These are phyloP conservation scores for Neofelis nebulosa DNA, from an alignment of 2,113 vertebrate genomes.

Conservation along the genomic window DNA sequence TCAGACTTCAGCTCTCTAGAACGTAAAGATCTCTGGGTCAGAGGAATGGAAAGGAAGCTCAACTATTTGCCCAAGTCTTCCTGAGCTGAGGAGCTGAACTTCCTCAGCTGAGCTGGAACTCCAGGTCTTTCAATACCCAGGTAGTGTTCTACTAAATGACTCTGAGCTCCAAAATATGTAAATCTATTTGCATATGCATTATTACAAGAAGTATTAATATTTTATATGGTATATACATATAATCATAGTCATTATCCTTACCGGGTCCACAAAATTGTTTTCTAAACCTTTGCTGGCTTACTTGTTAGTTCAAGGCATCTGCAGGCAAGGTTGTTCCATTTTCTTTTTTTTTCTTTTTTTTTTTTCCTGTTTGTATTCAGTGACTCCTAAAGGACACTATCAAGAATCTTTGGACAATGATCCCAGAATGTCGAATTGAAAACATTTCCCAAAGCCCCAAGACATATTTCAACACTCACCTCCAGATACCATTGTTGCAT, in stretches of 20 bases:
- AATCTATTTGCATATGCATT: background rate
- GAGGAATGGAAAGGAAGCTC: background rate
- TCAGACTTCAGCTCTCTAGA: background rate
- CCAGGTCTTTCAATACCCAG: background rate
- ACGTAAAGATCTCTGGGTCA: background rate
- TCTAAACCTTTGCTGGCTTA: background rate
- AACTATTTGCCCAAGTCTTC: background rate
- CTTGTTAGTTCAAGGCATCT: background rate
- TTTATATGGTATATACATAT: background rate
- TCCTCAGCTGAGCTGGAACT: background rate
- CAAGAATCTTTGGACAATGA: conserved; percentile 61
- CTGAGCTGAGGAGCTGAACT: background rate
- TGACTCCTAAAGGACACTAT: conserved; percentile 67
- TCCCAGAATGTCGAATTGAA: conserved; percentile 62
- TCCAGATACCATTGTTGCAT: conserved; percentile 62
- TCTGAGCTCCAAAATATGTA: background rate
- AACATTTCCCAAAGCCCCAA: conserved; percentile 71
- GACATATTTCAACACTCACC: conserved; percentile 69
- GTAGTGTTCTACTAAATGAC: background rate
- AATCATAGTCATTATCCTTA: background rate
- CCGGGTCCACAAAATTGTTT: background rate
- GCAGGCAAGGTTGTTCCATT: background rate
- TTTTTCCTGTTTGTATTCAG: conserved; percentile 27
- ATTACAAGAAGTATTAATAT: background rate
- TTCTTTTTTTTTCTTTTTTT: background rate